Evolutionary conservation across 2,113 vertebrate species (phyloP), one percentile per base, ranked within the genome.

Genomic region (Eidolon helvum): DNA sequence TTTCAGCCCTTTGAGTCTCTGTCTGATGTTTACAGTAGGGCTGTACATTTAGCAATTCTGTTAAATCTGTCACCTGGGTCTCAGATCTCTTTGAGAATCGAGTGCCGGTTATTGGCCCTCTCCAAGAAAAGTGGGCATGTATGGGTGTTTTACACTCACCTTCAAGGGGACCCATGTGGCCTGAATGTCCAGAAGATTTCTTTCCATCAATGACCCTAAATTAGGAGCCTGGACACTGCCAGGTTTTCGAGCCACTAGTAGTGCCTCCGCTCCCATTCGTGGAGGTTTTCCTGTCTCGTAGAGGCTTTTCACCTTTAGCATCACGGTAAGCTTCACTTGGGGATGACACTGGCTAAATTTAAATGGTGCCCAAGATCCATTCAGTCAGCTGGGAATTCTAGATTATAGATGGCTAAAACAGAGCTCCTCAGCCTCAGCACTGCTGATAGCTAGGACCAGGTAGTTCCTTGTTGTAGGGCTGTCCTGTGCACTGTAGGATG

Each of bases 1-100:
- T 11, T 14, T 57, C 19, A 3, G 26, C 15, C 19, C 35, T 24
- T 14, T 8, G 1, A 1, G 10, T 38, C 53, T 71, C 40, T n/a
- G 19, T 12, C 26, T 10, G 59, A 30, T 1, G 1, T 38, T 2
- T 22, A 28, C 2, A 0, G 35, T 0, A 22, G 22, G 7, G 4
- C 30, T 4, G 2, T 7, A 21, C 8, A 0, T 55, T 35, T 11
- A 11, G 28, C 3, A 10, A 0, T 69, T 45, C 35, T 53, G n/a
- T 21, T 7, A 24, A 11, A 1, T 28, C 43, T n/a, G 19, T 43
- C 19, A 3, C 18, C 38, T 2, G n/a, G 69, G 8, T 57, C 14
- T 10, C 26, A 18, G 50, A 4, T 26, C 40, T 92, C 33, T 82
- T 61, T 26, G 88, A 65, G 48, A n/a, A 14, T 10, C 53, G 14